These are phyloP conservation scores for Drosophila lacertosa DNA, from an alignment of 1,140 invertebrate genomes.

Conservation along the genomic window DNA sequence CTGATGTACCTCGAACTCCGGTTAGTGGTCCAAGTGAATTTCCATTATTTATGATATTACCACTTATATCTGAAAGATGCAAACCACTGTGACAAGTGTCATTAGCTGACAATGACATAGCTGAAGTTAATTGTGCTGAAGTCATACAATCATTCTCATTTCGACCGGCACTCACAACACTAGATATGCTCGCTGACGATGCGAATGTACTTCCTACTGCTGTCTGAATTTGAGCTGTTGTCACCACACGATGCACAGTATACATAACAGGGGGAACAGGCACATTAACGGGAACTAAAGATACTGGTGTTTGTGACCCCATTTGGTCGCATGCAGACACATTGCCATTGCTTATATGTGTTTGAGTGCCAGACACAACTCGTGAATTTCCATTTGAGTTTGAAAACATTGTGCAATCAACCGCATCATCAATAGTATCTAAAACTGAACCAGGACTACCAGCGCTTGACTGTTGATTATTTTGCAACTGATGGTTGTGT, in stretches of 20 bases:
- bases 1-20: constrained; percentile 56
- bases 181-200: constrained; percentile 82
- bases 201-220: constrained; percentile 78
- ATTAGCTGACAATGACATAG: constrained; percentile 55
- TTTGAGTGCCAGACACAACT: constrained; percentile 68
- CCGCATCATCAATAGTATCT: constrained; percentile 55
- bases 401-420: constrained; percentile 56
- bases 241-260: constrained; percentile 82
- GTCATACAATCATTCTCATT: constrained; percentile 71
- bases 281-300: constrained; percentile 58
- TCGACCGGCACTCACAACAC: constrained; percentile 72
- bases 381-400: constrained; percentile 51
- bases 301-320: constrained; percentile 45
- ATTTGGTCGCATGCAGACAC: constrained; percentile 57
- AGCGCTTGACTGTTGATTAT: constrained; percentile 42
- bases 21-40: constrained; percentile 55
- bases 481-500: constrained; percentile 63
- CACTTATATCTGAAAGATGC: constrained; percentile 50
- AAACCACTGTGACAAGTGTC: constrained; percentile 52
- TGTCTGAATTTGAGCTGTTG: constrained; percentile 82
- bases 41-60: constrained; percentile 60
- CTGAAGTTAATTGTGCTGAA: constrained; percentile 55
- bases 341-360: constrained; percentile 53
- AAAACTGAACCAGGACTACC: constrained; percentile 47
- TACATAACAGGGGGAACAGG: constrained; percentile 79